Base-by-base conservation (phyloP, 2,797 vertebrate species). In the Microcaecilia unicolor region DNA sequence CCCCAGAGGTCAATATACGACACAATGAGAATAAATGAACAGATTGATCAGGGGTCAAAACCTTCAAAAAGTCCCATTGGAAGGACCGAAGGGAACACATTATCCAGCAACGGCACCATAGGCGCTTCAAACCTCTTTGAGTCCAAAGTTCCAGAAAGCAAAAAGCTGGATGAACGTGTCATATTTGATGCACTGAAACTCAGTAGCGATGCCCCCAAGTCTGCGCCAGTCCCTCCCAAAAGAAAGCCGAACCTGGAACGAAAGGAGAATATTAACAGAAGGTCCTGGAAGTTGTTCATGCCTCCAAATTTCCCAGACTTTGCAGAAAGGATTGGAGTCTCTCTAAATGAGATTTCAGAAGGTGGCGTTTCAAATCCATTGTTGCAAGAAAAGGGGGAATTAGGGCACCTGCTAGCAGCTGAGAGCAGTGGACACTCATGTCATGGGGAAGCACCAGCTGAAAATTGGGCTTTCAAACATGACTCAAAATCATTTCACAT, bases 21-120 rank as follows among this genome's bases (percentile, higher is more conserved):
- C 55, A 99, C 96, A 0, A 97, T 99, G 94, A 86, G 96, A 31
- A 98, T 99, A 55, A 99, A 99, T 24, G 96, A 99, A 64, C 94
- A 98, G 61, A 99, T 99, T 37, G 96, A 99, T 66, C 93, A 97
- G 66, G 94, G 95, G 25, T 78, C 88, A 32, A 98, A 97, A 72
- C 88, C 90, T 7, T 95, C 92, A 17, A 90, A 95, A 70, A 92
- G 88, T 62, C 95, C 90, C 22, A 63, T 96, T 1, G 78, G 81
- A 31, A 89, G 89, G 30, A 56, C 81, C 25, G 95, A 99, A 4
- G 67, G 85, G 24, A 91, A 88, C 48, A 97, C 92, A 5, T 69
- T 96, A 12, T 97, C 94, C 34, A 97, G 94, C 58, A 99, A 99
- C 2, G 95, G 95, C 37, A 97, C 94, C 1, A 70, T 96, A 26